A percentile compares a stretch with the other conserved stretches of the same genome.
These are phyloP conservation scores for Willisornis vidua DNA, from an alignment of 2,113 vertebrate species.

Conservation along the genomic window DNA sequence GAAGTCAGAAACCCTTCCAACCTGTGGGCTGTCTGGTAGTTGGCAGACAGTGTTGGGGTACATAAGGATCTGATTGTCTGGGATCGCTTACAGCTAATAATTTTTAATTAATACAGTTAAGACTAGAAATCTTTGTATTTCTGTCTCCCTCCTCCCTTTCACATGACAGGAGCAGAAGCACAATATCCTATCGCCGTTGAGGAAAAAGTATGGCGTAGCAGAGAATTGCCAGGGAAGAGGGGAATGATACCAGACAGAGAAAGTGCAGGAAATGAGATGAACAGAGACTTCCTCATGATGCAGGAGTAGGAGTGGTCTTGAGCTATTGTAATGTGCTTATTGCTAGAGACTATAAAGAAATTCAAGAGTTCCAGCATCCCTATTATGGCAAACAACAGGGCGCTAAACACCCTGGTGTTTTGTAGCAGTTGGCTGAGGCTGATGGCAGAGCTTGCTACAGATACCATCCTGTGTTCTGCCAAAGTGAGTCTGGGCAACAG, in stretches of 20 bases:
- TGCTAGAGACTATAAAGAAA: background rate
- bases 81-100: no score
- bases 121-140: no score
- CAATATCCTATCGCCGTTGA: background rate
- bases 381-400: background rate
- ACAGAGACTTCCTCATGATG: background rate
- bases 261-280: background rate
- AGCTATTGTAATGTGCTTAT: background rate
- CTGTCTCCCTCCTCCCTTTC: no score
- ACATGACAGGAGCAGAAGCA: background rate
- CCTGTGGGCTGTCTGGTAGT: no score
- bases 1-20: no score
- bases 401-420: background rate
- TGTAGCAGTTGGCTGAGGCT: background rate
- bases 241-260: background rate
- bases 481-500: background rate
- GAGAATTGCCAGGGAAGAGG: background rate
- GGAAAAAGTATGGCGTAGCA: background rate
- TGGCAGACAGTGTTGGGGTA: no score
- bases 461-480: rapidly evolving
- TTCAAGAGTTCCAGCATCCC: background rate
- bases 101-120: no score
- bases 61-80: no score
- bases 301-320: background rate
- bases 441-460: background rate